Base-by-base conservation (phyloP, 2,113 vertebrate genomes). In the Istiophorus platypterus region DNA sequence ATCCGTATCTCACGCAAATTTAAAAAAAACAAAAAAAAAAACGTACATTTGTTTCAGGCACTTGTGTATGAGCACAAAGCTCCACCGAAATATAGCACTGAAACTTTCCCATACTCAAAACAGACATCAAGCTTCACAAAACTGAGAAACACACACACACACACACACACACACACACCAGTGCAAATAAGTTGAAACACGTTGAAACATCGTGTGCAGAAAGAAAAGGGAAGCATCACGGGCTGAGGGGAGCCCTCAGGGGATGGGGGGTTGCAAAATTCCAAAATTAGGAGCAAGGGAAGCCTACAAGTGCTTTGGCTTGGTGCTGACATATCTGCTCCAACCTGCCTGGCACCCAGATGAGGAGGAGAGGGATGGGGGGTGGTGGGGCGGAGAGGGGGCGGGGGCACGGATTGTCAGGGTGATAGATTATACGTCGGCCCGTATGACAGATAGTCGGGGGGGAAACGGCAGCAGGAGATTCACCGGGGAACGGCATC, bases 351-450 rank as follows among this genome's bases (percentile, higher is more conserved):
- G 67, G 49, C 22, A 71, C 49, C 49, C 5, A 39, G 47, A 52
- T 2, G 47, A 71, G 2, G 34, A 31, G 29, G 41, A 54, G 29
- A 59, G 47, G 49, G 41, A 11, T 0, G n/a, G 31, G 5, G 49
- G 17, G 1, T 34, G 15, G 20, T 26, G 15, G 20, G 57, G 29
- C 0, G 41, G 6, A 5, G 52, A 18, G 45, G 17, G 14, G 15
- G 57, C 15, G 59, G 64, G 31, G 31, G n/a, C 11, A 24, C 6
- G 45, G 58, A 56, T 80, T 82, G 88, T 86, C 92, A 89, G 34
- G 42, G 81, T 90, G 88, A 93, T 92, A 83, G 89, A 93, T 92
- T 86, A 82, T 65, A 76, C 26, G 45, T 83, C 62, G 45, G 73
- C 59, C 51, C 2, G 9, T 87, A 39, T 89, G 88, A 92, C 86